phyloP scores from a whole-genome alignment of 2,888 invertebrate genomes.

The Tipula confusa region DNA sequence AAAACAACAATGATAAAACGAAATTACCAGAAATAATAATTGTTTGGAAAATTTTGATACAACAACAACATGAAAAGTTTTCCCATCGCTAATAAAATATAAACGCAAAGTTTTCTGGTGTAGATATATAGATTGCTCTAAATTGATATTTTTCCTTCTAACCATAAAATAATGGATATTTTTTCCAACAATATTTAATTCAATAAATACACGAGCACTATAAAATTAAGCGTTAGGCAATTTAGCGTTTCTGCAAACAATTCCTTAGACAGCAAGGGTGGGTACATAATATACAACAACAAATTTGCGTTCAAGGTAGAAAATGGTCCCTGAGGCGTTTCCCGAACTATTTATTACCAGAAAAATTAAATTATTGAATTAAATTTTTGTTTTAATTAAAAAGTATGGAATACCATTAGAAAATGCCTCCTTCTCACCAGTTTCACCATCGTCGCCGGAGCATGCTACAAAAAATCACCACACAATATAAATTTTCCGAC shows the following conservation, averaged over 20 bases:
- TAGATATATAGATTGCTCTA: not conserved
- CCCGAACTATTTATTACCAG: not conserved
- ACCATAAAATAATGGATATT: conserved; percentile 6
- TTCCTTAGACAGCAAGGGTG: not conserved
- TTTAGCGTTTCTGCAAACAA: not conserved
- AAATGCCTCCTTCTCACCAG: not conserved
- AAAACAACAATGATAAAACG: not conserved
- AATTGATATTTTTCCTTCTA: conserved; percentile 25
- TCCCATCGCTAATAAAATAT: not conserved
- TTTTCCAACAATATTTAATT: not conserved
- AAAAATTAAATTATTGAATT: not conserved
- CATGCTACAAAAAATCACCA: not conserved
- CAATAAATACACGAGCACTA: conserved; percentile 5
- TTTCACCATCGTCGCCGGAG: not conserved
- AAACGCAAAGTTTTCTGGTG: not conserved
- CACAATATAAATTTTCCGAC: not conserved
- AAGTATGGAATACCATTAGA: not conserved
- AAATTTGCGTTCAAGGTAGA: not conserved
- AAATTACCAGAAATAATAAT: conserved; percentile 3
- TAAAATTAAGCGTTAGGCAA: conserved; percentile 9
- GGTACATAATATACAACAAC: not conserved
- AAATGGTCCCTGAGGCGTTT: not conserved
- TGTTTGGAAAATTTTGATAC: not conserved
- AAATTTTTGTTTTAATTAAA: not conserved
- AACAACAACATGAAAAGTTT: not conserved